Evolutionary conservation across 1,140 invertebrate genomes (phyloP).

Genomic region (Hyles euphorbiae): DNA sequence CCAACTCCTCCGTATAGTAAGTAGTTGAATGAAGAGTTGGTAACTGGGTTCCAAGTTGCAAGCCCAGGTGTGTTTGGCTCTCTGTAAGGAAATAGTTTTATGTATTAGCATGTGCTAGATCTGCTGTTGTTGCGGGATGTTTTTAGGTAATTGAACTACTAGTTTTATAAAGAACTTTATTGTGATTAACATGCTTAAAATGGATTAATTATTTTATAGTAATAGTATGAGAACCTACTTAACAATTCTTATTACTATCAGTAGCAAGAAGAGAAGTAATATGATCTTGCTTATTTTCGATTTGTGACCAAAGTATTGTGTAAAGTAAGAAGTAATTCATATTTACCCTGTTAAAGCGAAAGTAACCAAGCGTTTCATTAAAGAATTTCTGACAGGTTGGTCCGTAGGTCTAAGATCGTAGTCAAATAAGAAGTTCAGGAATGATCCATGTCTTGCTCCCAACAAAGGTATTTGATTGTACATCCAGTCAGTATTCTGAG

Average conservation of each 20-base stretch:
- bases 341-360: conserved; percentile 53
- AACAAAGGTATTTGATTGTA: conserved; percentile 44
- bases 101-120: neutral
- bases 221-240: no score
- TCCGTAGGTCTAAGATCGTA: conserved; percentile 36
- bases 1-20: conserved; percentile 12
- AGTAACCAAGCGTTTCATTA: conserved; percentile 28
- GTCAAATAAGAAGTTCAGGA: conserved; percentile 53
- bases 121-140: no score
- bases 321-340: neutral
- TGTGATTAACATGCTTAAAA: no score
- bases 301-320: no score
- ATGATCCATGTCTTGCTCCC: conserved; percentile 45
- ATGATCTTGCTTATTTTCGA: no score
- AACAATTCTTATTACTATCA: no score
- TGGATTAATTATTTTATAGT: no score
- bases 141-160: no score
- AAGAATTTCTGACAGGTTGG: conserved; percentile 17
- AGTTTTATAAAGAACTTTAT: no score
- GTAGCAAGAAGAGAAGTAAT: no score
- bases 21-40: conserved; percentile 7
- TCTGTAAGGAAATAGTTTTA: neutral
- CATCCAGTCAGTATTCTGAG: conserved; percentile 43
- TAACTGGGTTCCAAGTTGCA: neutral
- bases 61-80: neutral